Evolutionary conservation across 2,888 invertebrate species (phyloP), one percentile per base, ranked within the genome.

Genomic region (Sarcophaga carnaria): DNA sequence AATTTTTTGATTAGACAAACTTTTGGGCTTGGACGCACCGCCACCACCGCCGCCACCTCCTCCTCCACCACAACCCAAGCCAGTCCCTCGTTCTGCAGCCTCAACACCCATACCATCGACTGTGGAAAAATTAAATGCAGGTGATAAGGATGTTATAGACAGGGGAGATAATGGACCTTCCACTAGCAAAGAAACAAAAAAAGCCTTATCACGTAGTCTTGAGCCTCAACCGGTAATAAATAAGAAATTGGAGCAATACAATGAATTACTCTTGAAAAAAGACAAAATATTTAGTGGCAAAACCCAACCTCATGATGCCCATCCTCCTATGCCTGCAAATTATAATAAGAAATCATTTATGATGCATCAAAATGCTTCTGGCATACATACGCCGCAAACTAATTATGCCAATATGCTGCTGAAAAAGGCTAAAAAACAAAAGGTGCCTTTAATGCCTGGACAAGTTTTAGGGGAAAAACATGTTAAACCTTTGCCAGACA

Each of bases 381-480:
- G 74, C 2, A n/a, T 76, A 22, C 75, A 75, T 37, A 82, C 45
- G 11, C 49, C 64, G 27, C 70, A 59, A 25, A 64, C 66, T 67
- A 89, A 82, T 22, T 59, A 62, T 76, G 74, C 80, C 75, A 85
- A 83, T 77, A 90, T 89, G 76, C 25, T 78, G 3, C 59, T 86
- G 1, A 92, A 90, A 69, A 92, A 91, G 20, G 89, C 77, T 3
- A 92, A 91, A 83, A 91, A 91, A 47, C 91, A 90, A 71, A 87
- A 87, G 12, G 49, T 59, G 0, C 85, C 83, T 4, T 10, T 60
- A 22, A 49, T 69, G 6, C 47, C 72, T 0, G 80, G 76, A 14
- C 87, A 81, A 27, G 27, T 63, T 3, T 20, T 67, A 22, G 78
- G 10, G 66, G 69, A 74, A 27, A 62, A 64, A 22, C 75, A 80